phyloP scores from a whole-genome alignment of 2,113 vertebrate species.

The Puntigrus tetrazona region DNA sequence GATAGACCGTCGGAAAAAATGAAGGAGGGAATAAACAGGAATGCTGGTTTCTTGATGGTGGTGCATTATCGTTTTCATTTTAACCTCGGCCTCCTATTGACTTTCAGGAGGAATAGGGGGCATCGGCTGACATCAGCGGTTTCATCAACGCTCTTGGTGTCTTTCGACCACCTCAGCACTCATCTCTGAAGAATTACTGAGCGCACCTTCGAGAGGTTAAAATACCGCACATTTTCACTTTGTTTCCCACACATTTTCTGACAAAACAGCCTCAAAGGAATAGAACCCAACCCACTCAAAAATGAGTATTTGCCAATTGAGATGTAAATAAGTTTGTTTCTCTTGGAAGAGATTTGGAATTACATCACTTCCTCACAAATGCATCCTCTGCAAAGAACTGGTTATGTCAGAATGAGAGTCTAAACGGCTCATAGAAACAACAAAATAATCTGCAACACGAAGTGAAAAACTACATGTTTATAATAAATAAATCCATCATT shows the following conservation, averaged over 20 bases:
- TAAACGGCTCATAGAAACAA: not conserved
- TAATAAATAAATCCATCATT: not conserved
- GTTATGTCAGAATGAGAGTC: not conserved
- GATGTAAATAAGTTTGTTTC: not conserved
- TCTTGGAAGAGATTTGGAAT: not conserved
- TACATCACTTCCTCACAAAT: not conserved
- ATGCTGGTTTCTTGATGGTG: not conserved
- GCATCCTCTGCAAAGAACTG: not conserved
- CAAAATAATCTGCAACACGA: not conserved
- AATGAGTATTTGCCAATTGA: not conserved
- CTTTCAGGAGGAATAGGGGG: not conserved
- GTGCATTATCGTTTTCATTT: constrained; percentile 35
- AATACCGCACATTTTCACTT: not conserved
- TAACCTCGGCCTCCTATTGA: constrained; percentile 36
- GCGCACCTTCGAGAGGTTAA: not conserved
- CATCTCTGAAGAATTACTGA: constrained; percentile 9
- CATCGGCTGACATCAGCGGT: constrained; percentile 36
- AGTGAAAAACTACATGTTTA: not conserved
- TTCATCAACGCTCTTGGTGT: not conserved
- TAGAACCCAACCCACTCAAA: not conserved
- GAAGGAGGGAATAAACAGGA: constrained; percentile 25
- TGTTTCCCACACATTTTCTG: not conserved
- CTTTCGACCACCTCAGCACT: constrained; percentile 23
- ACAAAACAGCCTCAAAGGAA: not conserved
- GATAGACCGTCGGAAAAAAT: not conserved